These are phyloP conservation scores for Acinonyx jubatus DNA, from an alignment of 2,113 vertebrate genomes.

Conservation along the genomic window DNA sequence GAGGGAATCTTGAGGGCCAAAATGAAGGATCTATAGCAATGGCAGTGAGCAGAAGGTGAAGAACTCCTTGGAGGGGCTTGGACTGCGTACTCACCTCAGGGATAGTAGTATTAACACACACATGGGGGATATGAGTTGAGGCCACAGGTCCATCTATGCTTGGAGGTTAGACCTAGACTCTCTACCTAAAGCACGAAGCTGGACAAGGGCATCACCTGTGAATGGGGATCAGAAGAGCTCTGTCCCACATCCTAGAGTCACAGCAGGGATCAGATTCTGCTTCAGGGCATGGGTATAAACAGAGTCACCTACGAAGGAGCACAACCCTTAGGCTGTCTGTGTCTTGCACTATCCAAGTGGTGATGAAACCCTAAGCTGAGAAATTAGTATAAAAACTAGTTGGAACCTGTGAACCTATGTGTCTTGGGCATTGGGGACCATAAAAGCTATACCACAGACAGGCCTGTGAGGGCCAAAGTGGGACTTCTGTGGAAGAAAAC, in stretches of 20 bases:
- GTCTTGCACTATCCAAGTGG: background rate
- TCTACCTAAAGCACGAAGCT: background rate
- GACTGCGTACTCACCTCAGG: background rate
- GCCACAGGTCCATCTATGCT: background rate
- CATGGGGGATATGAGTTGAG: background rate
- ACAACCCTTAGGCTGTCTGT: background rate
- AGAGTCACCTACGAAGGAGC: background rate
- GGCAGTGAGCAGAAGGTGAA: background rate
- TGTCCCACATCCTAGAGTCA: background rate
- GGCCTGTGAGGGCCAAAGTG: background rate
- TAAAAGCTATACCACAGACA: background rate
- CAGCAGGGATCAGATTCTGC: background rate
- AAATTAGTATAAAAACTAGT: background rate
- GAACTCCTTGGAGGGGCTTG: background rate
- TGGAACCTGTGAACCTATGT: background rate
- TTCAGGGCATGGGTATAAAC: background rate
- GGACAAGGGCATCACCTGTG: background rate
- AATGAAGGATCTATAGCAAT: background rate
- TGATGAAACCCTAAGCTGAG: background rate
- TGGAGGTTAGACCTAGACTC: background rate
- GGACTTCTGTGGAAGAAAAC: background rate
- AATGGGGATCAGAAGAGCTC: background rate
- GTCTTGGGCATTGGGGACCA: background rate
- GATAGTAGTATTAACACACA: background rate
- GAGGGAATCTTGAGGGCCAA: background rate